Percentiles rank a stretch among this genome's conserved stretches.
Evolutionary conservation across 2,888 invertebrate genomes (phyloP).

Genomic region (Sialis fuliginosa): DNA sequence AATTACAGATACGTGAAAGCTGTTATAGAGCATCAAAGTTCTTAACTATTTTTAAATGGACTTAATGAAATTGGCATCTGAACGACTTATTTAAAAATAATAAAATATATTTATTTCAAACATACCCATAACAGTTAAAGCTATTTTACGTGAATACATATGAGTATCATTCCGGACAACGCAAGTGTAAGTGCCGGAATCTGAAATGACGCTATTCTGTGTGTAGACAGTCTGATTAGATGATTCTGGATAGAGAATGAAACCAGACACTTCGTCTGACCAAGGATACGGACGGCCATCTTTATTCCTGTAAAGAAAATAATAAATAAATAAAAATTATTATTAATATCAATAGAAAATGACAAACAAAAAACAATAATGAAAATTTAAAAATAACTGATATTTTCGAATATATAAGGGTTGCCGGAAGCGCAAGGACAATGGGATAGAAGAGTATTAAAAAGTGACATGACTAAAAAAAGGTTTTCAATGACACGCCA

Average conservation of each 20-base stretch:
- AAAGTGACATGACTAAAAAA: no score
- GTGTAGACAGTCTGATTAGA: slow-evolving; percentile 66
- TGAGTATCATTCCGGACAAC: slow-evolving; percentile 52
- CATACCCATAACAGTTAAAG: slow-evolving; percentile 49
- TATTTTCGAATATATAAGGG: no score
- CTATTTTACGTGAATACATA: slow-evolving; percentile 41
- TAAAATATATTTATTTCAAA: slow-evolving; percentile 7
- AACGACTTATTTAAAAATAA: not conserved
- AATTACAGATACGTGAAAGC: no score
- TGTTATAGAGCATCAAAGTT: no score
- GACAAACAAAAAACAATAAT: no score
- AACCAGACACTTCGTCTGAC: slow-evolving; percentile 49
- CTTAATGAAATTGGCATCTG: no score
- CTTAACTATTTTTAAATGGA: no score
- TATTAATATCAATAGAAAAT: no score
- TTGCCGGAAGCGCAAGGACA: no score
- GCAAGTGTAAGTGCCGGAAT: slow-evolving; percentile 60
- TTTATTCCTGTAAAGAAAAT: slow-evolving; percentile 43
- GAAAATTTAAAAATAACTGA: no score
- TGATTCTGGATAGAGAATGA: slow-evolving; percentile 59
- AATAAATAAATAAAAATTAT: not conserved
- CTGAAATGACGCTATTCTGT: slow-evolving; percentile 38
- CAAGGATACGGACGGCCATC: slow-evolving; percentile 58
- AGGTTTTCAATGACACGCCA: no score
- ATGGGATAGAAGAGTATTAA: no score